Evolutionary conservation across 2,113 vertebrate species (phyloP).

Genomic region (Zosterops japonicus): DNA sequence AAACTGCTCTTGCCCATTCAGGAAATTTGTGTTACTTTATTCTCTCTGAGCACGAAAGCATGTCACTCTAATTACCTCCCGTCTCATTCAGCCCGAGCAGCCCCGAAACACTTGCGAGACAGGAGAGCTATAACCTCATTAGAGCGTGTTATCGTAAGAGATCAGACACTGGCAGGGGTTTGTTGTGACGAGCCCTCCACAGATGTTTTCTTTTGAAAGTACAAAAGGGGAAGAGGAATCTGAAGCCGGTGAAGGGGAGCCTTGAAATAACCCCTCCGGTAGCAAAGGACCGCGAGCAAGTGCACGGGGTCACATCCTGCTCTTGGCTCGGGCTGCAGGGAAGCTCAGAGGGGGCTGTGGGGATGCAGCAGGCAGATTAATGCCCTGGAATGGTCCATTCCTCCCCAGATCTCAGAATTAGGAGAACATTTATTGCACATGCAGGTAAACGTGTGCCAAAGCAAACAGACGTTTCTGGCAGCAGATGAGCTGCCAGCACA

Average conservation of each 20-base stretch:
- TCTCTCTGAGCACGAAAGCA: slow-evolving; percentile 48
- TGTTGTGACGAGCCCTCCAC: not conserved
- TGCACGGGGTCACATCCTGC: not conserved
- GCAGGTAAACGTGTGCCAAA: not conserved
- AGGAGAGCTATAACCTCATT: slow-evolving; percentile 61
- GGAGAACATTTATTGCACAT: accelerated
- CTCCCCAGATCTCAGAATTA: not conserved
- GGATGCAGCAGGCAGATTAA: not conserved
- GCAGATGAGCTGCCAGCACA: not conserved
- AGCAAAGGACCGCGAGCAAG: not conserved
- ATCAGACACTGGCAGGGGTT: slow-evolving; percentile 46
- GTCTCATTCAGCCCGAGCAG: not conserved
- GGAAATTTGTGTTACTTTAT: slow-evolving; percentile 59
- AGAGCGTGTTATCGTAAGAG: slow-evolving; percentile 44
- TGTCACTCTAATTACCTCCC: slow-evolving; percentile 45
- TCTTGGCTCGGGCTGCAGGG: accelerated
- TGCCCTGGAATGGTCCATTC: not conserved
- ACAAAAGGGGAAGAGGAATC: slow-evolving; percentile 20
- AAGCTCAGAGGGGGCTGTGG: not conserved
- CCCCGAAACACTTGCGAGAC: not conserved
- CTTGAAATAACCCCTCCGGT: not conserved
- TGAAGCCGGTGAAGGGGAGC: not conserved
- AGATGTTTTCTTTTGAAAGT: slow-evolving; percentile 53
- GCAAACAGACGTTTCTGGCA: not conserved
- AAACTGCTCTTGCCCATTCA: slow-evolving; percentile 46